Evolutionary conservation across 2,888 invertebrate species (phyloP), one percentile per base, ranked within the genome.

Genomic region (Rhagonycha fulva): DNA sequence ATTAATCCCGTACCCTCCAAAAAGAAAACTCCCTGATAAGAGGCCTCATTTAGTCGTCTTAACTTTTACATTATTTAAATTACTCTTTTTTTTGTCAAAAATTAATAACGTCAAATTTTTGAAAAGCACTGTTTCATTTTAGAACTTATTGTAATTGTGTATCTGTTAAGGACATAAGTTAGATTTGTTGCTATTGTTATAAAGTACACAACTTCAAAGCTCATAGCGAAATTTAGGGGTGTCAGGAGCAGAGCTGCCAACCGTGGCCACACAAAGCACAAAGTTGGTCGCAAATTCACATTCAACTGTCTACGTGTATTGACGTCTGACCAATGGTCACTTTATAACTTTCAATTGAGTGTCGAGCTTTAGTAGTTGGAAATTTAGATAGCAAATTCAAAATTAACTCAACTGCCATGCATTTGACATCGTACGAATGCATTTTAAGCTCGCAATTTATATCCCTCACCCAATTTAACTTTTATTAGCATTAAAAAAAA

Each of bases 331-430:
- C 84, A 85, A 85, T 84, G 85, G 86, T 85, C 86, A 86, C 85
- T 86, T 86, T 85, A 85, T 85, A 85, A 86, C 84, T 86, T 85
- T 84, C 84, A 85, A 86, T 86, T 86, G 85, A 85, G 84, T 86
- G 85, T 86, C 84, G 83, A 80, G 81, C 81, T 83, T 82, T 83
- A 83, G 83, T 83, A 82, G 74, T 23, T 24, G 75, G 74, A 76
- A 77, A 80, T 80, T 77, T 75, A 74, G 78, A 80, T 78, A 76
- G 32, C 72, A 62, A 28, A 70, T 74, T 77, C 76, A 75, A 78
- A 78, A 80, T 80, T 80, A 80, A 80, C 80, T 78, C 74, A 70
- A 78, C 26, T 75, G 77, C 67, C 70, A 62, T 78, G 80, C 76
- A 70, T 23, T 72, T 80, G 79, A 79, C 78, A 72, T 71, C 19